Conservation (phyloP, 2,888 invertebrate species). For the Vandiemenella viatica region DNA sequence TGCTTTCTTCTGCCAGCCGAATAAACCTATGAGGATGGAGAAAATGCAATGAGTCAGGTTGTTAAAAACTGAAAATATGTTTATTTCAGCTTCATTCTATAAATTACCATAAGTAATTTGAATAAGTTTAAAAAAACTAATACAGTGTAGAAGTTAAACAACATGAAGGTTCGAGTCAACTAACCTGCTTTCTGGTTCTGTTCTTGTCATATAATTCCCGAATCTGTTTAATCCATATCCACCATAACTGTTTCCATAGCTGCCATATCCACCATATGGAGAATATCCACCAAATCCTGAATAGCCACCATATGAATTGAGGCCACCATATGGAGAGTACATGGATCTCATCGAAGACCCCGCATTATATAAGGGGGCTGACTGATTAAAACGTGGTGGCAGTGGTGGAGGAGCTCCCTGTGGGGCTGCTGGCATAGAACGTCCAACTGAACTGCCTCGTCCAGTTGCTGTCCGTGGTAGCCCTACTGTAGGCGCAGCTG, state of each 20-base stretch:
- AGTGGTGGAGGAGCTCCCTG: too few relatives aligned
- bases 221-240: constrained; percentile 12
- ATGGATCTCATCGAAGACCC: too few relatives aligned
- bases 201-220: constrained; percentile 23
- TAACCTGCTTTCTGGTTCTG: constrained; percentile 48
- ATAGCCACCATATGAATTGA: constrained; percentile 24
- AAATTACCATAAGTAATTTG: not conserved
- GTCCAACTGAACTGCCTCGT: too few relatives aligned
- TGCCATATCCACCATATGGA: constrained; percentile 18
- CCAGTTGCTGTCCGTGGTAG: too few relatives aligned
- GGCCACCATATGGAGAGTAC: too few relatives aligned
- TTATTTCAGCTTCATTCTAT: not conserved
- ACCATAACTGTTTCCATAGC: constrained; percentile 20
- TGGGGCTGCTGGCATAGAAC: too few relatives aligned
- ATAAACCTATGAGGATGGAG: constrained; percentile 44
- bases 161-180: constrained; percentile 3
- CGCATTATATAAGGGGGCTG: too few relatives aligned
- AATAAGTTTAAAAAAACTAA: not conserved
- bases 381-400: too few relatives aligned
- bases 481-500: too few relatives aligned
- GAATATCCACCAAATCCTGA: constrained; percentile 26
- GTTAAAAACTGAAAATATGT: not conserved
- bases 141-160: not conserved
- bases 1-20: constrained; percentile 79
- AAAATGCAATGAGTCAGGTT: not conserved